phyloP scores from a whole-genome alignment of 2,797 vertebrate genomes.

The Enteromius radiatus region DNA sequence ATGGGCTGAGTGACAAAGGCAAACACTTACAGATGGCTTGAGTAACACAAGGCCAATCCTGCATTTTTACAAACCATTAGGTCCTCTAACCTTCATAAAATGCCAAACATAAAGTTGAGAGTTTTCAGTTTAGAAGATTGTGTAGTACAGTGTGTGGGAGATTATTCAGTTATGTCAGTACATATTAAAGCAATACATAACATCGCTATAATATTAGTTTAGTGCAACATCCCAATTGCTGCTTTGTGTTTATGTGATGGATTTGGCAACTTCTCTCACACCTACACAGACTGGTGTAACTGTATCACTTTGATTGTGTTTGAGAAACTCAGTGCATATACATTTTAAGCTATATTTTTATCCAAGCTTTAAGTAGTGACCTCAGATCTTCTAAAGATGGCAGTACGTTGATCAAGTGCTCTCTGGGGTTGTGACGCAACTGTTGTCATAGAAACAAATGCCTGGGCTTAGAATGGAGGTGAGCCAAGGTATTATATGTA shows the following conservation, averaged over 20 bases:
- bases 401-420: constrained; percentile 32
- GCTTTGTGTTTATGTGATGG: background rate
- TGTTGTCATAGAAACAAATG: constrained; percentile 55
- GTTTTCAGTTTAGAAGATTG: background rate
- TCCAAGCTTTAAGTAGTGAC: background rate
- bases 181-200: background rate
- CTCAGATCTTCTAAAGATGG: constrained; percentile 38
- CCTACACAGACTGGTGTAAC: background rate
- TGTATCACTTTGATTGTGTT: background rate
- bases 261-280: constrained; percentile 2
- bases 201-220: background rate
- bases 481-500: constrained; percentile 41
- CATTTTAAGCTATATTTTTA: constrained; percentile 19
- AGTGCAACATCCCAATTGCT: background rate
- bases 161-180: background rate
- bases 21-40: constrained; percentile 62
- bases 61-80: constrained; percentile 62
- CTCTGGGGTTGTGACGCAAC: constrained; percentile 34
- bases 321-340: constrained; percentile 1
- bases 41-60: constrained; percentile 52
- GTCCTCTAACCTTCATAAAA: constrained; percentile 64
- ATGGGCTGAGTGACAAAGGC: constrained; percentile 58
- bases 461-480: constrained; percentile 50
- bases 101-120: constrained; percentile 51
- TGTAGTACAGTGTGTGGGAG: background rate